These are phyloP conservation scores for Alcedo atthis DNA, from an alignment of 2,797 vertebrate genomes.

Conservation along the genomic window DNA sequence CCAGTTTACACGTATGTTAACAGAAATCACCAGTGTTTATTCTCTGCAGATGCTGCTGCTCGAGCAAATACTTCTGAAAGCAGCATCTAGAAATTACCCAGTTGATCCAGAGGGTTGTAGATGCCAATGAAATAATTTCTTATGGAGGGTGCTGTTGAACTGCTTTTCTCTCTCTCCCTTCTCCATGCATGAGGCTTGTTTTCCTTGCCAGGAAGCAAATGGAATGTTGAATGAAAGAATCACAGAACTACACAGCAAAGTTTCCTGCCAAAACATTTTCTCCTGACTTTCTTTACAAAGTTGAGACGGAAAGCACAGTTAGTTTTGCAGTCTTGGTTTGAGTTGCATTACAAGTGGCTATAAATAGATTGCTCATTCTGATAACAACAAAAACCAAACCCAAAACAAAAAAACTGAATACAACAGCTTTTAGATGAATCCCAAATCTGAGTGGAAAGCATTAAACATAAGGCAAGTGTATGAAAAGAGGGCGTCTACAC, in stretches of 20 bases:
- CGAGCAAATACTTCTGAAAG: neutral
- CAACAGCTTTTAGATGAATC: slow-evolving; percentile 27
- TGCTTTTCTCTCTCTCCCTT: neutral
- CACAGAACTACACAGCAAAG: neutral
- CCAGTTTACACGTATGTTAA: slow-evolving; percentile 87
- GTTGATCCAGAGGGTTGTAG: neutral
- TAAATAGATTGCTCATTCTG: slow-evolving; percentile 25
- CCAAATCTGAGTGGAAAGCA: neutral
- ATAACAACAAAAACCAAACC: neutral
- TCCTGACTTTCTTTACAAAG: slow-evolving; percentile 3
- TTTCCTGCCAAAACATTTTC: slow-evolving; percentile 2
- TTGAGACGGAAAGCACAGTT: slow-evolving; percentile 31
- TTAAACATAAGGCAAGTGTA: slow-evolving; percentile 20
- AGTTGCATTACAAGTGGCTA: slow-evolving; percentile 53
- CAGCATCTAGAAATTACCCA: neutral
- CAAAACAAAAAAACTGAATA: neutral
- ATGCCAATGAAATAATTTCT: neutral
- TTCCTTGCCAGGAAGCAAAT: slow-evolving; percentile 33
- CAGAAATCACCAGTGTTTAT: neutral
- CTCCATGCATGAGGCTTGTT: neutral
- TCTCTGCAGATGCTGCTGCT: neutral
- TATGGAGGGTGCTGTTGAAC: neutral
- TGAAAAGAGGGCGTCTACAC: neutral
- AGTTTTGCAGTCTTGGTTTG: slow-evolving; percentile 39
- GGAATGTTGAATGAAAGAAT: slow-evolving; percentile 55